Base-by-base conservation (phyloP, 1,140 invertebrate species). In the Metaphire vulgaris region DNA sequence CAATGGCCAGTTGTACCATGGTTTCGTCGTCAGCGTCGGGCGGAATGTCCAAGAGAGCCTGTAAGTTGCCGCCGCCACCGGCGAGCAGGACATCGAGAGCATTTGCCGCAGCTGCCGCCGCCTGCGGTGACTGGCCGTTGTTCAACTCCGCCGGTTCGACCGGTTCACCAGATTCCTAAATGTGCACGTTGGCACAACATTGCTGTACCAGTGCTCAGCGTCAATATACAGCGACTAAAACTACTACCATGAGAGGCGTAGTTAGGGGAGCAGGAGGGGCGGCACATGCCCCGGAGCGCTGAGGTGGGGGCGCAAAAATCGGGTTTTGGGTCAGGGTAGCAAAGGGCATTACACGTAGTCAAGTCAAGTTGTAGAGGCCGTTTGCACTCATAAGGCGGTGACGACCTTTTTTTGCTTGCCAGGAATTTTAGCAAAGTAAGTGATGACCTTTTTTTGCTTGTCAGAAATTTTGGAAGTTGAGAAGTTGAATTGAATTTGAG, bases 1-100 rank as follows among this genome's bases (percentile, higher is more conserved):
- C 95, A 80, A 98, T 97, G 0, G 95, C 96, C 76, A 98, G 88
- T 85, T 97, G 94, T 30, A 98, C 93, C 91, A 98, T 97, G 0
- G 94, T 92, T 84, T 98, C 95, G 84, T 97, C 95, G 83, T 96
- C 94, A 1, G 93, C 93, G 86, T 97, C 94, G 2, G 93, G 91
- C 21, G 93, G 93, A 31, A 97, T 90, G 81, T 96, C 93, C 0
- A 96, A 85, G n/a, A 95, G 84, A 0, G 91, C 90, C 14, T 90
- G 90, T 78, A 92, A 92, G 71, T 82, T 84, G 1, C 88, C 89
- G 69, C 88, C 88, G 12, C 87, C 85, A 29, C 86, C 87, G 30
- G 88, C 89, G 78, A 92, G 87, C 2, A 94, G 82, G 1, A 89
- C 85, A 81, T 88, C 32, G 82, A 78, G 34, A 80, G 75, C 34